Evolutionary conservation across 2,113 vertebrate species (phyloP).

Genomic region (cattle (Bos taurus)): ARS-UCD2.0 NC_037349.1:23410501-23411000

Average conservation of each 20-base stretch:
- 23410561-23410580: not conserved
- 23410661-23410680: not conserved
- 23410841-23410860: not conserved
- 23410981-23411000: not conserved
- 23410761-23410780: not conserved
- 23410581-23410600: not conserved
- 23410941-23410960: not conserved
- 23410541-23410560: not conserved
- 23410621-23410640: not conserved
- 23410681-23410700: not conserved
- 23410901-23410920: not conserved
- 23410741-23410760: not conserved
- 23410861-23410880: not conserved
- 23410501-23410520: not conserved
- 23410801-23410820: not conserved
- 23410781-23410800: not conserved
- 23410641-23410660: not conserved
- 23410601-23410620: not conserved
- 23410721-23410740: not conserved
- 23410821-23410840: not conserved
- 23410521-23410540: not conserved
- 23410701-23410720: not conserved
- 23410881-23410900: not conserved
- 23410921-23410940: not conserved
- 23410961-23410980: not conserved